A percentile compares a stretch with the other conserved stretches of the same genome.
These are phyloP conservation scores for Acanthopleura granulata DNA, from an alignment of 2,888 invertebrate genomes.

Conservation along the genomic window DNA sequence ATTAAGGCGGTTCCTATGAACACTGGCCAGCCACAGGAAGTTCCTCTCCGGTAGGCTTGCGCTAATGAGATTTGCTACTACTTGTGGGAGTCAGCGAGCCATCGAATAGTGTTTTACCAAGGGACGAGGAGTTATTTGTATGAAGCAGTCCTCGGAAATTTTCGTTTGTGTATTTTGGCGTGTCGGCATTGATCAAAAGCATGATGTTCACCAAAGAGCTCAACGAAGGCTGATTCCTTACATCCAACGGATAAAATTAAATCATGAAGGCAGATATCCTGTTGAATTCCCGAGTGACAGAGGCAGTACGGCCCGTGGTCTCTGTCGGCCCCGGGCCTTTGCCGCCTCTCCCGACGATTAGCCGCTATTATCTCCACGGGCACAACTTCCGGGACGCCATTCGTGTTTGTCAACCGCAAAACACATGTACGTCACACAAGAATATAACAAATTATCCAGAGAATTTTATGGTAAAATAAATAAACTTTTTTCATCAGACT, in stretches of 20 bases:
- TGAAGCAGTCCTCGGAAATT: background rate
- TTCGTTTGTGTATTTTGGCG: slow-evolving; percentile 8
- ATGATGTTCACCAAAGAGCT: slow-evolving; percentile 11
- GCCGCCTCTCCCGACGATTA: no score
- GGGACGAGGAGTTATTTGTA: background rate
- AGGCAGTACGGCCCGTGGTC: no score
- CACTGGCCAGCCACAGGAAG: background rate
- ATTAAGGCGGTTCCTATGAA: background rate
- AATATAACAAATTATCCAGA: no score
- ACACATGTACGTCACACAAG: no score
- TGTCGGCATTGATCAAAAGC: slow-evolving; percentile 1
- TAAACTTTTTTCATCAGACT: no score
- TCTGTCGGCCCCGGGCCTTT: no score
- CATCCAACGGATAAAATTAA: background rate
- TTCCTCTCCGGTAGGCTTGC: slow-evolving; percentile 1
- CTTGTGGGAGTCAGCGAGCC: background rate
- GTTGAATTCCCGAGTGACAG: background rate
- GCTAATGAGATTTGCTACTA: slow-evolving; percentile 6
- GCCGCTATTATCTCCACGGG: no score
- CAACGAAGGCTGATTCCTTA: slow-evolving; percentile 11
- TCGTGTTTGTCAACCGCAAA: no score
- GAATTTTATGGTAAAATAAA: no score
- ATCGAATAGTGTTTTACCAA: background rate
- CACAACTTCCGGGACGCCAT: no score
- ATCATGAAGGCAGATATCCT: slow-evolving; percentile 10